phyloP scores from a whole-genome alignment of 2,888 invertebrate species.

The Callinectes sapidus region DNA sequence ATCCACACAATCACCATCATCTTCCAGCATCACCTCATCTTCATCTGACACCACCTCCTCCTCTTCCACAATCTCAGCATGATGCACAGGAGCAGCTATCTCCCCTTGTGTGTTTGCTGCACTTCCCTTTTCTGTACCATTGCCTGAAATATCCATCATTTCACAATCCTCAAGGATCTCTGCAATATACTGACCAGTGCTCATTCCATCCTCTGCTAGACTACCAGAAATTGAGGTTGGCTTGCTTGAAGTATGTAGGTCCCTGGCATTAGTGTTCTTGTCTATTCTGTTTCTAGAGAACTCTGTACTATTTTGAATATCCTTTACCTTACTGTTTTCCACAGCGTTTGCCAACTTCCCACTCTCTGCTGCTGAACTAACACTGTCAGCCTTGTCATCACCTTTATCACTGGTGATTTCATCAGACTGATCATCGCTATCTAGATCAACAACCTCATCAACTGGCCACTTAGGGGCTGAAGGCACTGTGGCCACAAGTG shows the following conservation, averaged over 20 bases:
- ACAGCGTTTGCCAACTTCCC: background rate
- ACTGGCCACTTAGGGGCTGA: background rate
- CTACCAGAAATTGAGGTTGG: background rate
- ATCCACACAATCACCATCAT: background rate
- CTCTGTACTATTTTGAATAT: background rate
- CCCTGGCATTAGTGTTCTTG: background rate
- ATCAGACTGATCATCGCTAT: slow-evolving; percentile 50
- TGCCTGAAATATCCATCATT: background rate
- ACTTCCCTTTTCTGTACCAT: background rate
- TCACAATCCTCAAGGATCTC: slow-evolving; percentile 13
- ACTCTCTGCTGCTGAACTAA: background rate
- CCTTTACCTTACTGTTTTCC: background rate
- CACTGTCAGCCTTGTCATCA: background rate
- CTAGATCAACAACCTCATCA: slow-evolving; percentile 51
- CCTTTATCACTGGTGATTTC: background rate
- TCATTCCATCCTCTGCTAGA: background rate
- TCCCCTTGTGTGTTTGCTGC: background rate
- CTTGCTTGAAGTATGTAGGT: background rate
- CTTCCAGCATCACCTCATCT: slow-evolving; percentile 7
- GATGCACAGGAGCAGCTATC: background rate
- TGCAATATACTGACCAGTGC: slow-evolving; percentile 2
- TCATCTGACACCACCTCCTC: slow-evolving; percentile 1
- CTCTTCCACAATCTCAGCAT: background rate
- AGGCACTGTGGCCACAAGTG: background rate
- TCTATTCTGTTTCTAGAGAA: background rate